Evolutionary conservation across 2,888 invertebrate genomes (phyloP).

Genomic region (Plebejus melissa): DNA sequence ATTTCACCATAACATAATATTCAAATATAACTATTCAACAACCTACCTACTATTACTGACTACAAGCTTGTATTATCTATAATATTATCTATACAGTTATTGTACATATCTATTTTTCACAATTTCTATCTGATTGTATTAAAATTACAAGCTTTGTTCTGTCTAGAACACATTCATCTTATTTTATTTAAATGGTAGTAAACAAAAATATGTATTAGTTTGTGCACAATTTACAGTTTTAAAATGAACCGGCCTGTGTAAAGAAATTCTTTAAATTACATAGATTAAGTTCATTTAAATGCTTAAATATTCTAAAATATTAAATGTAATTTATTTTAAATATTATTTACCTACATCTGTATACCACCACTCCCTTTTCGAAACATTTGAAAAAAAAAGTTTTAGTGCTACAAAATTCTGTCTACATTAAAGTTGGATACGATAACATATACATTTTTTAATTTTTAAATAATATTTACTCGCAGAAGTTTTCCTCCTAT

Average conservation of each 20-base stretch:
- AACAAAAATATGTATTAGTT: background rate
- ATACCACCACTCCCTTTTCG: background rate
- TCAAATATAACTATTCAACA: constrained; percentile 53
- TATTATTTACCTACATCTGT: background rate
- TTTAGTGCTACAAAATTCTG: background rate
- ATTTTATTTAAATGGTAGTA: background rate
- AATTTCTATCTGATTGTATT: constrained; percentile 58
- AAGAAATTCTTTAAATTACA: background rate
- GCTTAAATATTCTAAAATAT: constrained; percentile 7
- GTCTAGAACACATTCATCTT: background rate
- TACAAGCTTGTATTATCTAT: constrained; percentile 59
- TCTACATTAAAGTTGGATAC: background rate
- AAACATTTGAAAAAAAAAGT: background rate
- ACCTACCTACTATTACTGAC: constrained; percentile 59
- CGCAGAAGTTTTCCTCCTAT: background rate
- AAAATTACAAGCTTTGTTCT: constrained; percentile 26
- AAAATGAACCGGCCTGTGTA: background rate
- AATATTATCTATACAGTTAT: constrained; percentile 61
- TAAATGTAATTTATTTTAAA: background rate
- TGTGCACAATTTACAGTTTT: constrained; percentile 12
- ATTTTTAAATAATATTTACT: background rate
- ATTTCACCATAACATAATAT: constrained; percentile 47
- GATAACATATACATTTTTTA: background rate
- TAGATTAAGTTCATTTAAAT: background rate
- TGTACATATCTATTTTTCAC: constrained; percentile 56